Conservation (phyloP, 2,797 vertebrate genomes). For the Lepilemur ruficaudatus region DNA sequence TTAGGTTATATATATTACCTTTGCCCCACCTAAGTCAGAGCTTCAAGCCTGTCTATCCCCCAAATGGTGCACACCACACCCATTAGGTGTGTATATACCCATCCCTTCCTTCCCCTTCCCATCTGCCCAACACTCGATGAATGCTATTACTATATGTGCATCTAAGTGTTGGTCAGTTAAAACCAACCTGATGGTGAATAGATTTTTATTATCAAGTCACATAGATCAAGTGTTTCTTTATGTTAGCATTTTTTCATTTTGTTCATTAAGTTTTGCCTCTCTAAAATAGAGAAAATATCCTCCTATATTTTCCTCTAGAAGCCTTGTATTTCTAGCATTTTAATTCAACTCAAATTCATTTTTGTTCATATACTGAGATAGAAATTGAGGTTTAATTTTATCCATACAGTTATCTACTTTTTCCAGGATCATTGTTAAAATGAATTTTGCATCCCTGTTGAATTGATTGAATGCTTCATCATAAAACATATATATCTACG, state of each 20-base stretch:
- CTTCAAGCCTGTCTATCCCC: no score
- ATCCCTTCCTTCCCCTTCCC: no score
- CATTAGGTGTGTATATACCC: no score
- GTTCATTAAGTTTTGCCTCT: background rate
- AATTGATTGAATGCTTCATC: background rate
- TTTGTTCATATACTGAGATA: background rate
- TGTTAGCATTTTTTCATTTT: background rate
- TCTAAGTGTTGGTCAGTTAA: no score
- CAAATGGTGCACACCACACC: no score
- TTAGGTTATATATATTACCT: no score
- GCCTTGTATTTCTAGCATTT: background rate
- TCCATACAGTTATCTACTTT: background rate
- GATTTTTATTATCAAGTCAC: background rate
- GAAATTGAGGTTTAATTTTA: background rate
- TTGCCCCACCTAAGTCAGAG: no score
- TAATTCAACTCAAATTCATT: background rate
- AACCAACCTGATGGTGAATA: background rate
- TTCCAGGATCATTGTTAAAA: background rate
- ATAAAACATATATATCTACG: background rate
- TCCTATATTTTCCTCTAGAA: background rate
- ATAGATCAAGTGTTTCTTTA: background rate
- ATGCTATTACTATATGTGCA: no score
- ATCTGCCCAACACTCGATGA: no score
- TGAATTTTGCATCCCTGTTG: background rate
- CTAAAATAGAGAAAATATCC: background rate